Evolutionary conservation across 2,888 invertebrate genomes (phyloP), one percentile per base, ranked within the genome.

Genomic region (Troilus luridus): DNA sequence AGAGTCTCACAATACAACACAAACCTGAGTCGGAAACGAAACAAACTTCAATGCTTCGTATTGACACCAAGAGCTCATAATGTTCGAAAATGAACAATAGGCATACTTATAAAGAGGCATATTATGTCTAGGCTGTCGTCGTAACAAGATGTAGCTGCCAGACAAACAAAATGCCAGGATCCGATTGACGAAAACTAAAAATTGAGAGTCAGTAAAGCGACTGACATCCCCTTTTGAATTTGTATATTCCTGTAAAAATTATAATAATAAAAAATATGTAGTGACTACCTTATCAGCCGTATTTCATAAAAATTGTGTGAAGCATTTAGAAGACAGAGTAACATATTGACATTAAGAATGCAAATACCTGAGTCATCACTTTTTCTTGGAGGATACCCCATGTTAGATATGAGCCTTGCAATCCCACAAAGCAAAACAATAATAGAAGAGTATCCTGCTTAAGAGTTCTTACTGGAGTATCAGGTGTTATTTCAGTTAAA

Each of bases 41-140:
- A 99, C 98, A 94, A 97, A 99, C 94, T 99, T 99, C 88, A 99
- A 95, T 54, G 99, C 99, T 95, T 99, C 99, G 94, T 99, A 99
- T 94, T 99, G 99, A 94, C 98, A 99, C 99, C 99, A 99, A 88
- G 99, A 98, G 94, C 99, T 99, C 96, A 99, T 96, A 92, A 99
- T 98, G 94, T 99, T 99, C 24, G 99, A 98, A 93, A 99, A 96
- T 8, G 99, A 98, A 94, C 99, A 98, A 95, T 97, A 99, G 0
- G 97, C 97, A 94, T 99, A 99, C 95, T 98, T 98, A 94, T 98
- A 99, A 19, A 99, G 95, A 0, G 99, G 99, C 91, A 98, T 97
- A 56, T 96, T 96, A 93, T 97, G 97, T 24, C 96, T 95, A 0
- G 96, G 95, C 92, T 96, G 96, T n/a, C 96, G 94, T 81, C 95